Base-by-base conservation (phyloP, 2,113 vertebrate genomes). In the Phaetusa simplex region DNA sequence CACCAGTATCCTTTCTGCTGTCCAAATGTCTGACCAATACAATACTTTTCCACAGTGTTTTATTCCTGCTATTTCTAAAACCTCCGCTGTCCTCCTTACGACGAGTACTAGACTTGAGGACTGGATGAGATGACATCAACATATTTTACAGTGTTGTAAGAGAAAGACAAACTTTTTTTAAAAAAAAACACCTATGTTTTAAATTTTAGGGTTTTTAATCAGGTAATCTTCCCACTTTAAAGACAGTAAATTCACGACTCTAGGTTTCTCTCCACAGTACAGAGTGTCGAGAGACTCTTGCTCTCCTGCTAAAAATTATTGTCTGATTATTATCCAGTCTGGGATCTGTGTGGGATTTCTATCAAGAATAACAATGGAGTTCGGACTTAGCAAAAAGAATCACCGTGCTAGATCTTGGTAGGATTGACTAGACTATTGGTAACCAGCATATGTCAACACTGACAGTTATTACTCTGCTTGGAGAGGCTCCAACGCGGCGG, bases 81-180 rank as follows among this genome's bases (percentile, higher is more conserved):
- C 4, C 4, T 52, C 23, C 53, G 15, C 52, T 29, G 6, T 34
- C 20, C n/a, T 88, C 62, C 70, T 88, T 22, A 27, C 5, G 18
- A 11, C 5, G 11, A 82, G 18, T 12, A 13, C 27, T 22, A 67
- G 9, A n/a, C 12, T 16, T 24, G 24, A 56, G 32, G 20, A 56
- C 45, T 56, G 27, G 19, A 23, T 14, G 36, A 50, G 12, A 61
- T 26, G 24, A 22, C 45, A 58, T 5, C 34, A 56, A 56, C 30
- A 3, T 32, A 49, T 19, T 70, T 36, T 17, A 0, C 53, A 64
- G 34, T 19, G 3, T 1, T 27, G 4, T 8, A 23, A 70, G 18
- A 55, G 9, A 82, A 62, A 73, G 7, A 47, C 11, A 36, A 52
- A 43, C 7, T 55, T 45, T 55, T 45, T 45, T 23, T 4, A 70